Base-by-base conservation (phyloP, 2,797 vertebrate genomes). In the Apogon hyalosoma region DNA sequence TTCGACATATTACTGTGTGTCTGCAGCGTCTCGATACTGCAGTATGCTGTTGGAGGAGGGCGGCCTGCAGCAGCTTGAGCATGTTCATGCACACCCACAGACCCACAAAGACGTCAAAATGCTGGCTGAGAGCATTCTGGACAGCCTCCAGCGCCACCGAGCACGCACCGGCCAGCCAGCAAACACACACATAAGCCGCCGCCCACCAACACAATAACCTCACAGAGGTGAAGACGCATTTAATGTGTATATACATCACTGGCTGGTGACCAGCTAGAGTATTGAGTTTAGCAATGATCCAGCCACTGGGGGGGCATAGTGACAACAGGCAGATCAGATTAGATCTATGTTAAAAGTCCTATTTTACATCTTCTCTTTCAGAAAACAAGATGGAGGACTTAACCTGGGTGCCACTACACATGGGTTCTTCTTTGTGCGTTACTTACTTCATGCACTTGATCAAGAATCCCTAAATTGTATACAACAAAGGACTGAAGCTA, bases 41-140 rank as follows among this genome's bases (percentile, higher is more conserved):
- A 98, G 95, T 89, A 99, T 99, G 98, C 79, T 99, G 89, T 91
- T 99, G 85, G 97, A 98, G 88, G 98, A 99, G 88, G 98, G 97
- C 9, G 98, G 98, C 36, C 87, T 98, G 70, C 95, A 94, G 80
- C 96, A 98, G 75, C 93, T 99, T 52, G 95, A 98, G 89, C 94
- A 87, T 12, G 96, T 99, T 75, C 94, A 95, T 70, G 90, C 94
- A 4, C 94, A 97, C 1, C 94, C 94, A 7, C 93, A 96, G 87
- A 98, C 96, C n/a, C 96, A 98, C 73, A 88, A 87, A 13, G 96
- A 99, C 0, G 97, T 99, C 69, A 94, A 90, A 3, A 91, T 92
- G 80, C 94, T 99, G 87, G 92, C 95, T 1, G 88, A 95, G 73
- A 95, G 95, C 89, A 99, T 99, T 68, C 91, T 99, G 85, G 96